These are phyloP conservation scores for Orthonevra nobilis DNA, from an alignment of 2,888 invertebrate species.

Conservation along the genomic window DNA sequence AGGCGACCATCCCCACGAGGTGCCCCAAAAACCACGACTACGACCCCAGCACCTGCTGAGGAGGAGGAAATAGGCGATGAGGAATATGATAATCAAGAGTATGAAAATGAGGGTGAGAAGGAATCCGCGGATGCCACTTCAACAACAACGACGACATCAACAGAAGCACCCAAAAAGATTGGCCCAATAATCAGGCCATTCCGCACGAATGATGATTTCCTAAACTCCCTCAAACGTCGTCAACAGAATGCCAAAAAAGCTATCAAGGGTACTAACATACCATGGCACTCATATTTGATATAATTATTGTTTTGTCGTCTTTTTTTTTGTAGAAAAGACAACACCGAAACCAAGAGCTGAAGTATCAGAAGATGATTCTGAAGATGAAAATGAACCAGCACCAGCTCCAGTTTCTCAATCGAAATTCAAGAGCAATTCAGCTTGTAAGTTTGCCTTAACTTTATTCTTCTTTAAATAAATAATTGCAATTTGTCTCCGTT, in stretches of 20 bases:
- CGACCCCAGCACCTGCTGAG: constrained; percentile 75
- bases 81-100: constrained; percentile 81
- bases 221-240: constrained; percentile 87
- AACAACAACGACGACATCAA: constrained; percentile 82
- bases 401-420: constrained; percentile 73
- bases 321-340: constrained; percentile 74
- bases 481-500: constrained; percentile 3
- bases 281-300: not conserved
- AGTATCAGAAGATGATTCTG: constrained; percentile 74
- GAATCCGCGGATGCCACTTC: constrained; percentile 80
- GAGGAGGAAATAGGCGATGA: constrained; percentile 80
- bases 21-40: constrained; percentile 76
- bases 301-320: not conserved
- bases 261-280: constrained; percentile 75
- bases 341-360: constrained; percentile 75
- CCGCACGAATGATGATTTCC: constrained; percentile 88
- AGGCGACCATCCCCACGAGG: constrained; percentile 75
- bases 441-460: constrained; percentile 71
- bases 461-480: not conserved
- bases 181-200: constrained; percentile 87
- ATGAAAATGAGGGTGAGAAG: constrained; percentile 73
- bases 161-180: constrained; percentile 85
- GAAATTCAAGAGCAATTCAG: constrained; percentile 76
- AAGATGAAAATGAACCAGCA: constrained; percentile 74
- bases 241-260: constrained; percentile 86